Evolutionary conservation across 2,888 invertebrate species (phyloP), one percentile per base, ranked within the genome.

Genomic region (Pyrrhia umbra): DNA sequence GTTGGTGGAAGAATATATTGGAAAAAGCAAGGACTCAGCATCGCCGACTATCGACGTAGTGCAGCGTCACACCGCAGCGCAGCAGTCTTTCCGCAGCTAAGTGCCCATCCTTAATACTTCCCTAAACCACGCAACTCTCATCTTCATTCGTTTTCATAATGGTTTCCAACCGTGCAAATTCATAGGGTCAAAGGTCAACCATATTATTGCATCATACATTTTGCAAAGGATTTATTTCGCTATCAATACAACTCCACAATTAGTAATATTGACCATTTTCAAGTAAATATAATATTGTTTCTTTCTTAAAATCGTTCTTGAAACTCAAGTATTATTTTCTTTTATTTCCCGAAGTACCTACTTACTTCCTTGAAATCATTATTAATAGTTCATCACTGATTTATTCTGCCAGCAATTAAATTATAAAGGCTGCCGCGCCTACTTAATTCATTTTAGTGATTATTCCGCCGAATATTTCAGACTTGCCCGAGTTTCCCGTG

Each of bases 381-480:
- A 15, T 0, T 6, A 13, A 6, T 2, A 16, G 37, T 16, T 9
- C 2, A n/a, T 34, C n/a, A 0, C 15, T 6, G 1, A 6, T 3
- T 21, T 34, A 15, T 13, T 55, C 27, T 21, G 30, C 21, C 43
- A 43, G 15, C 10, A 55, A 43, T 2, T 13, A 30, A 2, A 42
- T 10, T 42, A 18, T n/a, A 42, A 16, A 54, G 42, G 42, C 13
- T 21, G 13, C 13, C 9, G 34, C 13, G 21, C 34, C 55, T 16
- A 55, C 21, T 15, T 34, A 30, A 2, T 55, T 55, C 16, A 1
- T 1, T 37, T 55, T n/a, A 55, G 34, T 23, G 21, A 55, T 46
- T 37, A 18, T 23, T 55, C 16, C 45, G 34, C 45, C 45, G 23
- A 55, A 55, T 23, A 46, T 55, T 55, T 23, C 45, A 55, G 45